Evolutionary conservation across 2,113 vertebrate species (phyloP).

Genomic region (Lipophrys pholis): DNA sequence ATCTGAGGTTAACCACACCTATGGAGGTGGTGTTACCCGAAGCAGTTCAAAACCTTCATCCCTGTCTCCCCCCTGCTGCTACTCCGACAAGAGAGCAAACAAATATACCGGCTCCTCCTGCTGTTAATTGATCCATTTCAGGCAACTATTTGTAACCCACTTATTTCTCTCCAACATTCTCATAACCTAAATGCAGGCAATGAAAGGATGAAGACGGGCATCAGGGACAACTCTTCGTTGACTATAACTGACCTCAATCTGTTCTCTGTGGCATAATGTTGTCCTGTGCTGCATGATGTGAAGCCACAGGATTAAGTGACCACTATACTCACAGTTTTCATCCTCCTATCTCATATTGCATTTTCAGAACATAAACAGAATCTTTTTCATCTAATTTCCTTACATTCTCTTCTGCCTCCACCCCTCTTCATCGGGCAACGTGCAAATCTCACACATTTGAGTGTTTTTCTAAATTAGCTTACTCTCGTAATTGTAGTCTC

Average conservation of each 20-base stretch:
- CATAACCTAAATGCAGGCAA: conserved; percentile 24
- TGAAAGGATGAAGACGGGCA: conserved; percentile 31
- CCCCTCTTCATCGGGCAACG: conserved; percentile 83
- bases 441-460: conserved; percentile 81
- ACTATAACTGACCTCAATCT: conserved; percentile 54
- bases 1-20: conserved; percentile 80
- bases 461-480: conserved; percentile 85
- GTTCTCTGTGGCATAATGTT: conserved; percentile 28
- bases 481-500: conserved; percentile 98
- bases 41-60: conserved; percentile 55
- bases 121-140: conserved; percentile 51
- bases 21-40: conserved; percentile 58
- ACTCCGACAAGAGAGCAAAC: conserved; percentile 70
- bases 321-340: conserved; percentile 56
- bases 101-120: conserved; percentile 52
- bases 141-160: conserved; percentile 31
- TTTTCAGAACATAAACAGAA: background rate
- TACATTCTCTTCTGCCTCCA: conserved; percentile 10
- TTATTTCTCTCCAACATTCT: conserved; percentile 31
- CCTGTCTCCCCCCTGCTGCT: conserved; percentile 43
- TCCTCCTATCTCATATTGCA: conserved; percentile 13
- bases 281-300: conserved; percentile 45
- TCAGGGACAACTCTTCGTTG: conserved; percentile 30
- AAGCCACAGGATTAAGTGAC: conserved; percentile 62
- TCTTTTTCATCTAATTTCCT: conserved; percentile 12